Evolutionary conservation across 1,140 invertebrate genomes (phyloP).

Genomic region (Drosophila serrata): DNA sequence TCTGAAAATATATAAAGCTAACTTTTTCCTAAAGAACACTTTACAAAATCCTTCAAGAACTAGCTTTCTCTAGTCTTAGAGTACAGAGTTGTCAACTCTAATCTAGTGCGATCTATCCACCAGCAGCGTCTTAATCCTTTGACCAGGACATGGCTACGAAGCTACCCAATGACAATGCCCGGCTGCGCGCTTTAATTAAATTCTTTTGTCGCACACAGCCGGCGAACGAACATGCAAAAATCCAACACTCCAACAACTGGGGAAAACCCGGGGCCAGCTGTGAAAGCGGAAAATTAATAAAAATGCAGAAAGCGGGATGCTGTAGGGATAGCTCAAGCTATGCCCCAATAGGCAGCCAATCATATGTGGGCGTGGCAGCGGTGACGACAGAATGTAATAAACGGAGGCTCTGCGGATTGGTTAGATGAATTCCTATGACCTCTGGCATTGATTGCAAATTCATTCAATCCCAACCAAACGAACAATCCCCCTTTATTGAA

Average conservation of each 20-base stretch:
- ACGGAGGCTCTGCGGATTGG: conserved; percentile 31
- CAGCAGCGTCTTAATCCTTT: conserved; percentile 69
- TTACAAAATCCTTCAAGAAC: not conserved
- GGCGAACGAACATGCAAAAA: conserved; percentile 63
- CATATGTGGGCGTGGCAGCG: conserved; percentile 19
- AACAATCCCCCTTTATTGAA: conserved; percentile 17
- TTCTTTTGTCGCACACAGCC: conserved; percentile 68
- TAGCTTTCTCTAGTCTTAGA: not conserved
- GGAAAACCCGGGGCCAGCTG: conserved; percentile 16
- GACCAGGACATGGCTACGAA: conserved; percentile 26
- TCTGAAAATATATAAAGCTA: not conserved
- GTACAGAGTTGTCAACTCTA: not conserved
- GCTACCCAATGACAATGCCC: conserved; percentile 55
- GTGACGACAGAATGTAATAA: conserved; percentile 48
- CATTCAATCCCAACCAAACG: conserved; percentile 15
- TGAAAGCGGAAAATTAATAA: conserved; percentile 56
- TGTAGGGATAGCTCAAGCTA: not conserved
- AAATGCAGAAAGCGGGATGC: conserved; percentile 15
- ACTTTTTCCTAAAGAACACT: not conserved
- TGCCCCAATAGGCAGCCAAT: conserved; percentile 31
- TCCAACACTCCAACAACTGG: conserved; percentile 45
- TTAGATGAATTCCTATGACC: conserved; percentile 51
- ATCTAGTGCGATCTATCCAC: conserved; percentile 19
- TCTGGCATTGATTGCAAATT: conserved; percentile 48
- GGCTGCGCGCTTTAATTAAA: conserved; percentile 71